Conservation (phyloP, 1,140 invertebrate species). For the Diachasmimorpha longicaudata region DNA sequence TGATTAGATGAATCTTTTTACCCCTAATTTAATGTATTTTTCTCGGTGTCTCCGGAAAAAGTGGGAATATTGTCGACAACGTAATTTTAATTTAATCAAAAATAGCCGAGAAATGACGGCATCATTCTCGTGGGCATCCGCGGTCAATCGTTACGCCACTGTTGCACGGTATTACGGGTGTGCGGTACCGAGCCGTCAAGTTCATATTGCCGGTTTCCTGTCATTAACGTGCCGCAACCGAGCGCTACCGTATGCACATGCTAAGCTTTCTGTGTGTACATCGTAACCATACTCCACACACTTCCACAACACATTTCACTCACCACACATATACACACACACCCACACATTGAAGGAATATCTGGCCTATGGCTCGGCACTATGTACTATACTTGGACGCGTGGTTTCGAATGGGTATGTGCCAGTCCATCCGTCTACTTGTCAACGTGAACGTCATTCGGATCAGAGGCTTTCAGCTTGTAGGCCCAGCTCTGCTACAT, state of each 20-base stretch:
- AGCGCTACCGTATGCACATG: constrained; percentile 32
- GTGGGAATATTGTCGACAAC: neutral
- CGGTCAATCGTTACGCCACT: constrained; percentile 50
- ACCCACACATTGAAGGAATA: constrained; percentile 1
- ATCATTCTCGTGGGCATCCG: constrained; percentile 35
- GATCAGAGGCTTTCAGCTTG: constrained; percentile 1
- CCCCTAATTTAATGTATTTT: no score
- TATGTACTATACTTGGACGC: constrained; percentile 3
- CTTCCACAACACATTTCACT: neutral
- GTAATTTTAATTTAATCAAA: neutral
- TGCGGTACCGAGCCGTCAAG: constrained; percentile 59
- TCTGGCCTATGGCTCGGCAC: neutral
- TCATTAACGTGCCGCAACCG: constrained; percentile 58
- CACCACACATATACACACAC: no score
- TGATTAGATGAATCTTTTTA: no score
- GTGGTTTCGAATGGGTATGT: constrained; percentile 5
- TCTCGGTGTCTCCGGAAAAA: no score
- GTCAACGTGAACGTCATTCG: constrained; percentile 12
- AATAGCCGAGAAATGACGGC: constrained; percentile 5
- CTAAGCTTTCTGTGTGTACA: constrained; percentile 23
- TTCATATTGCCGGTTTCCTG: constrained; percentile 63
- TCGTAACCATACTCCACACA: neutral
- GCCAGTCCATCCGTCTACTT: constrained; percentile 10
- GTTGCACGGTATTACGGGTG: constrained; percentile 40
- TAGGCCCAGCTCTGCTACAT: neutral